Conservation (phyloP, 1,140 invertebrate species). For the Ladona fulva region DNA sequence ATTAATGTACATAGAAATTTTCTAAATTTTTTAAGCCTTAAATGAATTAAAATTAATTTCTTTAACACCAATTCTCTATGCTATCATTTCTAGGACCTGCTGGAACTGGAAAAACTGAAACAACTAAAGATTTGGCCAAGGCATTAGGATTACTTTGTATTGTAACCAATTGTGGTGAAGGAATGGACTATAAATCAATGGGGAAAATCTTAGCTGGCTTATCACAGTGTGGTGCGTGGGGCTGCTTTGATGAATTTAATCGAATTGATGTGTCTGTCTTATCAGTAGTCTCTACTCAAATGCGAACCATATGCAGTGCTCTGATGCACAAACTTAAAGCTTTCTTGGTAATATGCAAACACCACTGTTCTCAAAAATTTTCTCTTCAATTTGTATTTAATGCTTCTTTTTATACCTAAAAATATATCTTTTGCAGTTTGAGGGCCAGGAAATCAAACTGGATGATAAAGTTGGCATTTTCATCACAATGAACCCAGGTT, state of each 20-base stretch:
- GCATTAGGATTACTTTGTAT: slow-evolving; percentile 76
- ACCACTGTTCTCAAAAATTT: slow-evolving; percentile 18
- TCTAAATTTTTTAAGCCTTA: no score
- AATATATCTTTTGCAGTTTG: slow-evolving; percentile 52
- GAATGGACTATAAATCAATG: slow-evolving; percentile 80
- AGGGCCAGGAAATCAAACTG: slow-evolving; percentile 69
- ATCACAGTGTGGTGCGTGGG: slow-evolving; percentile 72
- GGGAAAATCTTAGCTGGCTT: slow-evolving; percentile 73
- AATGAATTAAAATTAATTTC: no score
- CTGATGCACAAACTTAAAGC: slow-evolving; percentile 58
- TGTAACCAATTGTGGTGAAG: slow-evolving; percentile 86
- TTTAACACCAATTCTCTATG: neutral
- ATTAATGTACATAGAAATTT: no score
- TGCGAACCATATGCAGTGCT: slow-evolving; percentile 79
- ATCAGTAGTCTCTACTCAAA: slow-evolving; percentile 82
- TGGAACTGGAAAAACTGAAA: slow-evolving; percentile 86
- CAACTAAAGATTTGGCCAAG: slow-evolving; percentile 82
- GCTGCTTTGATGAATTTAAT: slow-evolving; percentile 89
- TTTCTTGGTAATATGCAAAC: slow-evolving; percentile 51
- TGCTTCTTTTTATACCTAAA: slow-evolving; percentile 14
- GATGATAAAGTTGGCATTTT: slow-evolving; percentile 83
- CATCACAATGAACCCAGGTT: slow-evolving; percentile 90
- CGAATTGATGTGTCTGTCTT: slow-evolving; percentile 81
- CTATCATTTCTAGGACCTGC: slow-evolving; percentile 48
- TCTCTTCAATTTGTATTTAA: slow-evolving; percentile 19